Evolutionary conservation across 2,888 invertebrate genomes (phyloP).

Genomic region (Agrotis segetum): DNA sequence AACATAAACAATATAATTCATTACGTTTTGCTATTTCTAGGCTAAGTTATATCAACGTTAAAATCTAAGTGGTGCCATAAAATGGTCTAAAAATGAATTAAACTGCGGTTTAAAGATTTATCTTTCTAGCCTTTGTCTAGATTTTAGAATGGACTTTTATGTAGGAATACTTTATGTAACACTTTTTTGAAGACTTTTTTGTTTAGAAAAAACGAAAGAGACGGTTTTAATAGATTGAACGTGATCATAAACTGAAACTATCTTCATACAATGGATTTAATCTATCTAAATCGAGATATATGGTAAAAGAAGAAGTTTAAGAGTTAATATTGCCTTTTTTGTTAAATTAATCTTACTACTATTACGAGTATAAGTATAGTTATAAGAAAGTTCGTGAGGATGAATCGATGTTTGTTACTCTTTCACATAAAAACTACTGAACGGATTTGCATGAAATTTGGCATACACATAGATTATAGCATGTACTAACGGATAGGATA

Average conservation of each 20-base stretch:
- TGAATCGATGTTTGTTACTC: too few species aligned
- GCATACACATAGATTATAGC: too few species aligned
- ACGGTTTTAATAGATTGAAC: too few species aligned
- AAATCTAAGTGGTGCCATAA: constrained; percentile 7
- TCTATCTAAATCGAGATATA: background rate
- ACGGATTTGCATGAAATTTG: too few species aligned
- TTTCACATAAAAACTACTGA: too few species aligned
- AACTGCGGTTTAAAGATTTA: background rate
- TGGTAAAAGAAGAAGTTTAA: background rate
- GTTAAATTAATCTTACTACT: too few species aligned
- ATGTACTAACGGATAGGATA: too few species aligned
- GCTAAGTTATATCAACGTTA: constrained; percentile 11
- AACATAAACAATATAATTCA: constrained; percentile 8
- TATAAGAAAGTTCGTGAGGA: too few species aligned
- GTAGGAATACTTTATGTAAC: background rate
- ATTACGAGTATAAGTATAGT: too few species aligned
- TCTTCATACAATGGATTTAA: too few species aligned
- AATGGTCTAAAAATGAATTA: background rate
- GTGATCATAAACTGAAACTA: too few species aligned
- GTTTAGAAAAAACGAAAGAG: background rate
- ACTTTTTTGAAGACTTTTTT: background rate
- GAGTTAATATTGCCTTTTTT: background rate
- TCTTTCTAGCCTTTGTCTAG: background rate
- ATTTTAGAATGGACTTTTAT: background rate
- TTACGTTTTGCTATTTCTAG: constrained; percentile 5